A percentile compares a stretch with the other conserved stretches of the same genome.
Conservation (phyloP, 2,113 vertebrate species). For the Elanoides forficatus region DNA sequence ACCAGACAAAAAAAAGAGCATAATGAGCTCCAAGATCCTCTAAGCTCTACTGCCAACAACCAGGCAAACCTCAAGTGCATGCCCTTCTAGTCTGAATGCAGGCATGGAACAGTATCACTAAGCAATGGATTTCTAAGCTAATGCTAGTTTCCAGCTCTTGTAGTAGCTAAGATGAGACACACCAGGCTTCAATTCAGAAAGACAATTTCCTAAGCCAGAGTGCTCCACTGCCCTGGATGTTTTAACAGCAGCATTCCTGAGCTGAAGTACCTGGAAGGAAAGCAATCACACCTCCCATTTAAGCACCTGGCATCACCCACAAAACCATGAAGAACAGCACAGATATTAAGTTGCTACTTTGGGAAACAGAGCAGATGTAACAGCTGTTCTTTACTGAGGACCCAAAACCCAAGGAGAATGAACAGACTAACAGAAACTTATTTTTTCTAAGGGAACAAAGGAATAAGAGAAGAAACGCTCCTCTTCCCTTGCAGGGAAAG, state of each 20-base stretch:
- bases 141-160: not conserved
- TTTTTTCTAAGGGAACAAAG: not conserved
- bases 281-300: not conserved
- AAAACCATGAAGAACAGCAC: not conserved
- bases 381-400: not conserved
- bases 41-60: not conserved
- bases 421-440: not conserved
- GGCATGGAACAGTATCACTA: not conserved
- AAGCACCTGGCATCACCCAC: not conserved
- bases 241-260: not conserved
- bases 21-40: not conserved
- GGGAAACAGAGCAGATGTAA: not conserved
- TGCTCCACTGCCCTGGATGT: not conserved
- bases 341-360: not conserved
- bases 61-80: not conserved
- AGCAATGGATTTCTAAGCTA: not conserved
- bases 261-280: not conserved
- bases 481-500: not conserved
- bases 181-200: not conserved
- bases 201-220: not conserved
- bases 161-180: not conserved
- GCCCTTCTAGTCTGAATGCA: not conserved
- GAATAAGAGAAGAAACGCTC: not conserved
- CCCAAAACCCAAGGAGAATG: not conserved
- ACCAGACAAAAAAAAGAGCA: not conserved